A percentile compares a stretch with the other conserved stretches of the same genome.
Conservation (phyloP, 2,888 invertebrate genomes). For the Pocota personata region DNA sequence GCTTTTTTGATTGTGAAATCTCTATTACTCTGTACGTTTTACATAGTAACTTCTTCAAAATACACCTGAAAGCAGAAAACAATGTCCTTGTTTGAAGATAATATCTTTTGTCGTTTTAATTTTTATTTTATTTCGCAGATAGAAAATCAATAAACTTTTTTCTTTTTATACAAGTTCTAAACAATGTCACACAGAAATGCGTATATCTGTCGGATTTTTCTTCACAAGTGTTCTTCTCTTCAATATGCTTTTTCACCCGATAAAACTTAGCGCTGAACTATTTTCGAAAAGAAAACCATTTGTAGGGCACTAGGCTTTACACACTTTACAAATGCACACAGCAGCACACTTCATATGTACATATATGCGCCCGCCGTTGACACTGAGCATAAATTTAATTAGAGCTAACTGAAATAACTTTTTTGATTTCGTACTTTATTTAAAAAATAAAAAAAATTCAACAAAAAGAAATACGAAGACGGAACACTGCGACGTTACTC, state of each 20-base stretch:
- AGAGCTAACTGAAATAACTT: constrained; percentile 62
- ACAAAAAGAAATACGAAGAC: constrained; percentile 36
- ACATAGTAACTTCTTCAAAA: constrained; percentile 71
- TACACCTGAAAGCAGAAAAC: constrained; percentile 68
- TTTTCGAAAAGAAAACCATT: constrained; percentile 72
- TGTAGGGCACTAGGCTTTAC: constrained; percentile 73
- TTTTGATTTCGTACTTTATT: constrained; percentile 33
- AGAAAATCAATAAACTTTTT: constrained; percentile 43
- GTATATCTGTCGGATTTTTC: constrained; percentile 24
- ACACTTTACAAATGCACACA: constrained; percentile 72
- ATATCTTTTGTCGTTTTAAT: constrained; percentile 22
- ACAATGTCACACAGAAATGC: constrained; percentile 39
- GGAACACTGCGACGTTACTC: constrained; percentile 67
- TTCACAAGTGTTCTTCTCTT: constrained; percentile 65
- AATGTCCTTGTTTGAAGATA: constrained; percentile 53
- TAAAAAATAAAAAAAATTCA: constrained; percentile 43
- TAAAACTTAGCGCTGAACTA: constrained; percentile 69
- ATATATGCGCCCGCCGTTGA: constrained; percentile 67
- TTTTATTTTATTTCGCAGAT: too few relatives aligned
- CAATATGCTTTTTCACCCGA: constrained; percentile 62
- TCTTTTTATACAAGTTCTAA: constrained; percentile 15
- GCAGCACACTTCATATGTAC: constrained; percentile 62
- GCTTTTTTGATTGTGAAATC: constrained; percentile 34
- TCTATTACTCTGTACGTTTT: constrained; percentile 64
- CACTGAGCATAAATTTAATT: constrained; percentile 74